Conservation (phyloP, 2,888 invertebrate species). For the Limenitis camilla region DNA sequence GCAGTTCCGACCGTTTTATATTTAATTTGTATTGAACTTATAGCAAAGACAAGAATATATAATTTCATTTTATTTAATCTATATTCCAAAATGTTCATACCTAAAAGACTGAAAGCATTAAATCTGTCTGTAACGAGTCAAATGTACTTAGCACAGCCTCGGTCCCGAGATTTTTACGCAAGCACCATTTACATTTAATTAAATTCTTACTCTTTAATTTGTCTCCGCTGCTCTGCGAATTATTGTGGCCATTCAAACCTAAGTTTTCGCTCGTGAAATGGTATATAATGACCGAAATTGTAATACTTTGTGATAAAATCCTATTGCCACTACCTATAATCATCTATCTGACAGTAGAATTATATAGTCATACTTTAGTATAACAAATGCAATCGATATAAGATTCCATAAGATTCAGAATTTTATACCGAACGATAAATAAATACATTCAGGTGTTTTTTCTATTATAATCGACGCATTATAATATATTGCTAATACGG, state of each 20-base stretch:
- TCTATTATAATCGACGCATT: no score
- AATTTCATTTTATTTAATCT: background rate
- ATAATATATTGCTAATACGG: no score
- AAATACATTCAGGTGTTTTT: no score
- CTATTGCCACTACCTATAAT: background rate
- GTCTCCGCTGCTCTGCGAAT: slow-evolving; percentile 54
- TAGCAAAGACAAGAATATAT: no score
- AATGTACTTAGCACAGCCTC: slow-evolving; percentile 17
- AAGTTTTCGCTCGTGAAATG: slow-evolving; percentile 23
- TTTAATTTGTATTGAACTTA: no score
- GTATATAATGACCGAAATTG: slow-evolving; percentile 17
- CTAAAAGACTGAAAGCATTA: slow-evolving; percentile 7
- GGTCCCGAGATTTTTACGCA: slow-evolving; percentile 55
- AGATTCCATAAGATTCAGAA: no score
- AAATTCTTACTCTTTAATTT: slow-evolving; percentile 69
- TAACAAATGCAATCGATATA: no score
- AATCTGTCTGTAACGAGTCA: slow-evolving; percentile 9
- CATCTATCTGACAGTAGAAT: no score
- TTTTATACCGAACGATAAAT: no score
- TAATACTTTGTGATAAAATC: background rate
- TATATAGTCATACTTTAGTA: no score
- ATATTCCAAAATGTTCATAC: background rate
- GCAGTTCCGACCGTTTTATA: no score
- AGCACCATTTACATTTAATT: slow-evolving; percentile 66
- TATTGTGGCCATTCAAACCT: slow-evolving; percentile 44